Evolutionary conservation across 1,140 invertebrate genomes (phyloP).

Genomic region (Polypedilum pembai): DNA sequence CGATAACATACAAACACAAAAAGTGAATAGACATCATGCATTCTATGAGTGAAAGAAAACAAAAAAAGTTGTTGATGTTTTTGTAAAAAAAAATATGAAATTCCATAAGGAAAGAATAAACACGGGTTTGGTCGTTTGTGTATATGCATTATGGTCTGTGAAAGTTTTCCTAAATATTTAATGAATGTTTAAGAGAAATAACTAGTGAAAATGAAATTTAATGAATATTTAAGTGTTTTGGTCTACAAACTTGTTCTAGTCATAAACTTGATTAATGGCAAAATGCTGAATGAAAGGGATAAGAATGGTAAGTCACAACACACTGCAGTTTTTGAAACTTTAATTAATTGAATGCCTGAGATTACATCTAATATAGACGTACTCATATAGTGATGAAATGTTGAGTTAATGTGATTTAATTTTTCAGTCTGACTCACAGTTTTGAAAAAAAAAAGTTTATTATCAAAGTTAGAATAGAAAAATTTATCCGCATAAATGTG

Average conservation of each 20-base stretch:
- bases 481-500: no score
- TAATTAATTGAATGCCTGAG: neutral
- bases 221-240: conserved; percentile 28
- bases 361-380: neutral
- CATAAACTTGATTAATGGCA: conserved; percentile 28
- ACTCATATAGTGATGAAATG: no score
- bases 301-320: conserved; percentile 10
- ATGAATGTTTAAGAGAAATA: neutral
- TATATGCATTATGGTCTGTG: conserved; percentile 2
- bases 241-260: conserved; percentile 22
- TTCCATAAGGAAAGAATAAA: neutral
- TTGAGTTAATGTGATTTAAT: no score
- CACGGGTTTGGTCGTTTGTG: conserved; percentile 22
- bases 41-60: neutral
- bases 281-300: conserved; percentile 16
- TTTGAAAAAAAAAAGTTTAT: no score
- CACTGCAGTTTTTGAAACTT: neutral
- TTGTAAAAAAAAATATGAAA: conserved; percentile 9
- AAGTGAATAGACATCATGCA: neutral
- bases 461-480: no score
- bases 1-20: neutral
- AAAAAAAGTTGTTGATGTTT: neutral
- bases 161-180: conserved; percentile 24
- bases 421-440: no score
- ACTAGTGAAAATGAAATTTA: conserved; percentile 23